These are phyloP conservation scores for Coreoperca whiteheadi DNA, from an alignment of 2,113 vertebrate species.

Conservation along the genomic window DNA sequence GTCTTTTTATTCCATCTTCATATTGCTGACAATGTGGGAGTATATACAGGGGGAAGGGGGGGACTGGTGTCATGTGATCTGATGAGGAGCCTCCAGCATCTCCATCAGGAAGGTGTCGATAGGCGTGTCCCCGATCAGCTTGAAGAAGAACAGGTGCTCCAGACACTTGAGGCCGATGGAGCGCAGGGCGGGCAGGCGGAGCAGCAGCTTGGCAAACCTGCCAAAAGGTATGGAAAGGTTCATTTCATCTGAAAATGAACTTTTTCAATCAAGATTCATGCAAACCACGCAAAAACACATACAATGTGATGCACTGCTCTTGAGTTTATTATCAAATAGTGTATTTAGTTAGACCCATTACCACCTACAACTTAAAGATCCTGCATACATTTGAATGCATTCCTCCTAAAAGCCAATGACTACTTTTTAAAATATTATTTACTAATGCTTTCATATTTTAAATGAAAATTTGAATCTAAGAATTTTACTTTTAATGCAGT, in stretches of 20 bases:
- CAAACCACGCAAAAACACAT: neutral
- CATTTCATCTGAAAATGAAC: neutral
- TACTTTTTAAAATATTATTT: neutral
- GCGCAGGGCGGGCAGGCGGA: slow-evolving; percentile 92
- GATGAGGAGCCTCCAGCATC: slow-evolving; percentile 96
- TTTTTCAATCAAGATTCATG: neutral
- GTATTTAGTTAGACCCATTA: neutral
- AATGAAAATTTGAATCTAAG: neutral
- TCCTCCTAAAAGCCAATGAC: neutral
- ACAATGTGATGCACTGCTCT: neutral
- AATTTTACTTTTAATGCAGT: neutral
- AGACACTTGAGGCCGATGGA: slow-evolving; percentile 97
- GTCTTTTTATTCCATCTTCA: slow-evolving; percentile 74
- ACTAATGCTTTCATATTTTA: neutral
- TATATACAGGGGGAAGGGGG: slow-evolving; percentile 79
- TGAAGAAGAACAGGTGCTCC: slow-evolving; percentile 99
- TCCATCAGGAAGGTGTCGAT: slow-evolving; percentile 99
- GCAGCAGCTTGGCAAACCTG: slow-evolving; percentile 95
- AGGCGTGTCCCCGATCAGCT: slow-evolving; percentile 96
- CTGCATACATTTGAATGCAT: neutral
- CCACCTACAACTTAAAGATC: neutral
- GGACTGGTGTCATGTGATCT: slow-evolving; percentile 90
- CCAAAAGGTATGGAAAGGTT: neutral
- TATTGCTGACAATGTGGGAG: slow-evolving; percentile 68
- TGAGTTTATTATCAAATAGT: neutral